phyloP scores from a whole-genome alignment of 2,797 vertebrate genomes.

The Eulemur rubriventer region DNA sequence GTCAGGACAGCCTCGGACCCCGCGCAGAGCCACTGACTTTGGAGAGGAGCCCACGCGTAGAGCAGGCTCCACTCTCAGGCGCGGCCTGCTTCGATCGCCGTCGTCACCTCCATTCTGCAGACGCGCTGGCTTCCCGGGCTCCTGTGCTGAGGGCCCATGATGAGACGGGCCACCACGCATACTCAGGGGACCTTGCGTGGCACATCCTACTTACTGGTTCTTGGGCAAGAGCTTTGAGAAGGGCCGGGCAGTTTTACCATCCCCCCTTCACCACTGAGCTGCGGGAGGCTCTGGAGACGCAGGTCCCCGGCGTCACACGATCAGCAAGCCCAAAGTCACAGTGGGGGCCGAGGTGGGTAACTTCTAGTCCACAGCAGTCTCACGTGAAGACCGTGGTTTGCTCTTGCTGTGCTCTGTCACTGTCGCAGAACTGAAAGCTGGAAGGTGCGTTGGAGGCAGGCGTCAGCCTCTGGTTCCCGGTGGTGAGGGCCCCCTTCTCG shows the following conservation, averaged over 20 bases:
- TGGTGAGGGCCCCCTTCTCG: not conserved
- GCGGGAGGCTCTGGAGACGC: not conserved
- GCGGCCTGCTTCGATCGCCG: not conserved
- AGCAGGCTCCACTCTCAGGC: not conserved
- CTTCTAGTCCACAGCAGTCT: not conserved
- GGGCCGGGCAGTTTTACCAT: not conserved
- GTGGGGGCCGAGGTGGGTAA: accelerated
- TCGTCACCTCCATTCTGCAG: not conserved
- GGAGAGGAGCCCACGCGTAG: not conserved
- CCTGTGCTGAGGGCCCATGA: not conserved
- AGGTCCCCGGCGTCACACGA: accelerated
- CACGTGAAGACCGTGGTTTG: accelerated
- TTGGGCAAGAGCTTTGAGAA: not conserved
- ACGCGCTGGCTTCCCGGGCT: not conserved
- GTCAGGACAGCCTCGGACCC: too few species aligned
- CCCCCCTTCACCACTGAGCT: not conserved
- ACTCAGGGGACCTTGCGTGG: accelerated
- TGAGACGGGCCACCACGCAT: too few species aligned
- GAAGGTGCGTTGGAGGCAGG: not conserved
- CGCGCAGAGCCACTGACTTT: not conserved
- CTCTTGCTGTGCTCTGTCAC: accelerated
- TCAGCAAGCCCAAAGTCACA: too few species aligned
- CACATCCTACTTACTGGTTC: accelerated
- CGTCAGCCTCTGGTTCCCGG: accelerated
- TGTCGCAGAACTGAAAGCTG: not conserved